Evolutionary conservation across 2,113 vertebrate genomes (phyloP).

Genomic region (Aphyosemion australe): DNA sequence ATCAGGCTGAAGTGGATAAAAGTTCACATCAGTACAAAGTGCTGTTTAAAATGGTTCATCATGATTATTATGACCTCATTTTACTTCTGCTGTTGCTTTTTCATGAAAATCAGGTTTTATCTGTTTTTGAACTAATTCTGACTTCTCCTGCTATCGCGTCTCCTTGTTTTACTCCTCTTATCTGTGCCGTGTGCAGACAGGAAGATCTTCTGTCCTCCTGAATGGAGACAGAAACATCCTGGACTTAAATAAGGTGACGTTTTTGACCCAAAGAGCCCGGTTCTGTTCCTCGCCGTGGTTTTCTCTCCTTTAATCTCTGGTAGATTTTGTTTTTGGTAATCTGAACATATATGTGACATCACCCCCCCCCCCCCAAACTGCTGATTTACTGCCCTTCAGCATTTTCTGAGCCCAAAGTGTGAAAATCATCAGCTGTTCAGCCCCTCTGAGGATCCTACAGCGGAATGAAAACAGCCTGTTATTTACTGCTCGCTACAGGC

Average conservation of each 20-base stretch:
- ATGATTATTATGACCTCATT: background rate
- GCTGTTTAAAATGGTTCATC: background rate
- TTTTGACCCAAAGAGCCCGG: background rate
- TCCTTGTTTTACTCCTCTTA: background rate
- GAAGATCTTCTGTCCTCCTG: background rate
- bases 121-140: background rate
- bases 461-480: constrained; percentile 4
- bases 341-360: background rate
- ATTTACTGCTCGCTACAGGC: background rate
- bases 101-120: background rate
- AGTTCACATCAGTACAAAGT: background rate
- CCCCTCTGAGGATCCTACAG: background rate
- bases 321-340: background rate
- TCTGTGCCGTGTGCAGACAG: background rate
- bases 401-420: background rate
- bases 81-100: background rate
- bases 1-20: background rate
- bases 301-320: background rate
- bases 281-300: background rate
- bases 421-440: background rate
- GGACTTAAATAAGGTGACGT: background rate
- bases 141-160: background rate
- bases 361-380: no score
- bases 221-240: background rate
- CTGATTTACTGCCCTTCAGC: no score